phyloP scores from a whole-genome alignment of 2,888 invertebrate species.

The Synergus itoensis region DNA sequence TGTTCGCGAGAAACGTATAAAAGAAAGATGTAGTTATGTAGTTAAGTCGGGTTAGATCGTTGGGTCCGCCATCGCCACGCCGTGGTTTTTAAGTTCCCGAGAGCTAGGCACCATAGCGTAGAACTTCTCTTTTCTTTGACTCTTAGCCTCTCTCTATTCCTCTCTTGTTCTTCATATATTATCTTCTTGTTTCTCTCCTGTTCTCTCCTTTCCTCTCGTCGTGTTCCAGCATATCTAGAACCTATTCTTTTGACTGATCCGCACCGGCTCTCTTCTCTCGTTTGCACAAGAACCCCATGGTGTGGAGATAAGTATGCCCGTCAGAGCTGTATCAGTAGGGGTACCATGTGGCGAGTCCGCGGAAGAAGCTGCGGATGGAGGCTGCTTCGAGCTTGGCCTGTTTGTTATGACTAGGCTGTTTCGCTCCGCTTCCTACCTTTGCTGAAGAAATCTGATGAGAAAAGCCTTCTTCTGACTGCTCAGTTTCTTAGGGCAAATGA shows the following conservation, averaged over 20 bases:
- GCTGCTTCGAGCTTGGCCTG: not conserved
- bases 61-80: slow-evolving; percentile 71
- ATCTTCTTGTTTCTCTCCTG: slow-evolving; percentile 9
- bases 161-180: slow-evolving; percentile 38
- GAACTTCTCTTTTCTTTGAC: slow-evolving; percentile 41
- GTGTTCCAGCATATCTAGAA: slow-evolving; percentile 14
- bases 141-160: slow-evolving; percentile 30
- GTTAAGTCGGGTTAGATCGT: slow-evolving; percentile 72
- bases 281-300: slow-evolving; percentile 39
- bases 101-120: slow-evolving; percentile 16
- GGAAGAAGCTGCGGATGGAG: slow-evolving; percentile 5
- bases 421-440: slow-evolving; percentile 17
- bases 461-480: not conserved
- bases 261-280: slow-evolving; percentile 45
- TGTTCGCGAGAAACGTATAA: slow-evolving; percentile 64
- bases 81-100: slow-evolving; percentile 57
- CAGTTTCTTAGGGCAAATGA: slow-evolving; percentile 24
- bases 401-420: slow-evolving; percentile 30
- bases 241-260: slow-evolving; percentile 34
- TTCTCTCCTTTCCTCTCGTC: not conserved
- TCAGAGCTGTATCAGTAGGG: slow-evolving; percentile 22
- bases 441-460: slow-evolving; percentile 3
- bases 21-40: slow-evolving; percentile 76
- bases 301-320: slow-evolving; percentile 9
- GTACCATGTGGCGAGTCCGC: not conserved